Percentiles rank a stretch among this genome's conserved stretches.
Evolutionary conservation across 2,113 vertebrate genomes (phyloP).

Genomic region (Pedetes capensis): DNA sequence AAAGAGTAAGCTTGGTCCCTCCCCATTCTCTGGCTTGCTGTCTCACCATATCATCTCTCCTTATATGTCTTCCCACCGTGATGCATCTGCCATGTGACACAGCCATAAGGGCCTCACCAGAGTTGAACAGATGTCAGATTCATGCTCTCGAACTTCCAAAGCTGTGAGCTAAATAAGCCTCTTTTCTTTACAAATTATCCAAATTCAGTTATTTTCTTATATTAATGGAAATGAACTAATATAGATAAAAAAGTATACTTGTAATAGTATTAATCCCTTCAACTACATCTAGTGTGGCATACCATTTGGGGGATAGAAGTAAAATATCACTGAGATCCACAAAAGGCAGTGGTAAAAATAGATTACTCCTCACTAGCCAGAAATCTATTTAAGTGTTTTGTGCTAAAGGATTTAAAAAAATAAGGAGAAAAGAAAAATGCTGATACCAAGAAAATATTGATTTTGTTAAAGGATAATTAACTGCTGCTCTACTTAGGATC

Average conservation of each 20-base stretch:
- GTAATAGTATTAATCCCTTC: not conserved
- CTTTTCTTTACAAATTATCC: not conserved
- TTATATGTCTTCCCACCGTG: not conserved
- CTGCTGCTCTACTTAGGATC: not conserved
- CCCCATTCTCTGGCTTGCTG: not conserved
- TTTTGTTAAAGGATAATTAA: constrained; percentile 54
- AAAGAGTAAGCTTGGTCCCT: not conserved
- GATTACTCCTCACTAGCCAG: not conserved
- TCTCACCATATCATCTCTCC: not conserved
- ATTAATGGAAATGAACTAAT: not conserved
- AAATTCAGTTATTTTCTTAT: not conserved
- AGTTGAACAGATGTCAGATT: not conserved
- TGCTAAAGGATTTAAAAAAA: not conserved
- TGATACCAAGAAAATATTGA: constrained; percentile 30
- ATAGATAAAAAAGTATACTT: not conserved
- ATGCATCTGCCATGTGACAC: not conserved
- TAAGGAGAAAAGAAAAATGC: constrained; percentile 27
- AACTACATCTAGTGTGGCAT: not conserved
- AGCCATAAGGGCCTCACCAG: not conserved
- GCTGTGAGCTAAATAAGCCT: not conserved
- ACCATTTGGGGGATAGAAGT: not conserved
- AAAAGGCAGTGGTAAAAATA: constrained; percentile 52
- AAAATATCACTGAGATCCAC: constrained; percentile 35
- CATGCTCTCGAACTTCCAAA: not conserved
- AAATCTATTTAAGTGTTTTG: constrained; percentile 47